Conservation (phyloP, 2,797 vertebrate genomes). For the Gymnothorax javanicus region DNA sequence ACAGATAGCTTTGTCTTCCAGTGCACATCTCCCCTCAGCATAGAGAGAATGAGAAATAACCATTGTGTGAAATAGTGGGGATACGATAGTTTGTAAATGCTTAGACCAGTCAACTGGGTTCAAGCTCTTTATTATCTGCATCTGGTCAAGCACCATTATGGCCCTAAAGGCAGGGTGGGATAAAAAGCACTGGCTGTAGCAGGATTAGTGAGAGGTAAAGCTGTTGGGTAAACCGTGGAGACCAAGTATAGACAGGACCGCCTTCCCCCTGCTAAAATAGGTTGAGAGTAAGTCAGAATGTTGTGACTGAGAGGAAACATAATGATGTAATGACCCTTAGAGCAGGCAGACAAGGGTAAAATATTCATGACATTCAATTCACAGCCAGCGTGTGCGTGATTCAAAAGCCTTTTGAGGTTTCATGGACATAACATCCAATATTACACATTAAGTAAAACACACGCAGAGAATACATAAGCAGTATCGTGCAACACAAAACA, state of each 20-base stretch:
- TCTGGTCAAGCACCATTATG: not conserved
- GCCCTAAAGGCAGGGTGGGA: not conserved
- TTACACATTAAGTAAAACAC: not conserved
- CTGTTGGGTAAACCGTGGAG: not conserved
- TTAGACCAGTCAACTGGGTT: not conserved
- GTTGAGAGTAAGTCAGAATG: not conserved
- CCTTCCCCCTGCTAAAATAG: not conserved
- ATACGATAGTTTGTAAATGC: not conserved
- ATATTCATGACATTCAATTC: slow-evolving; percentile 3
- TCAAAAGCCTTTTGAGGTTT: slow-evolving; percentile 2
- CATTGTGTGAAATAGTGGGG: not conserved
- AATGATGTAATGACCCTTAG: not conserved
- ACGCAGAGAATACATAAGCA: not conserved
- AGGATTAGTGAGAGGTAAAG: not conserved
- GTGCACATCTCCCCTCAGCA: slow-evolving; percentile 26
- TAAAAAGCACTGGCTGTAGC: not conserved
- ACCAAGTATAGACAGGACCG: not conserved
- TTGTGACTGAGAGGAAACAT: not conserved
- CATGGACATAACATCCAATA: slow-evolving; percentile 5
- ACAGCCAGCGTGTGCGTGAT: not conserved
- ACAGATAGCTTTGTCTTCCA: slow-evolving; percentile 44
- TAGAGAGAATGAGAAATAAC: slow-evolving; percentile 25
- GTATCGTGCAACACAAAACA: not conserved
- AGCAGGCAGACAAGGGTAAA: not conserved
- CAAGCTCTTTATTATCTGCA: not conserved